These are phyloP conservation scores for Caenorhabditis remanei DNA, from an alignment of 1,140 invertebrate genomes.

Conservation along the genomic window DNA sequence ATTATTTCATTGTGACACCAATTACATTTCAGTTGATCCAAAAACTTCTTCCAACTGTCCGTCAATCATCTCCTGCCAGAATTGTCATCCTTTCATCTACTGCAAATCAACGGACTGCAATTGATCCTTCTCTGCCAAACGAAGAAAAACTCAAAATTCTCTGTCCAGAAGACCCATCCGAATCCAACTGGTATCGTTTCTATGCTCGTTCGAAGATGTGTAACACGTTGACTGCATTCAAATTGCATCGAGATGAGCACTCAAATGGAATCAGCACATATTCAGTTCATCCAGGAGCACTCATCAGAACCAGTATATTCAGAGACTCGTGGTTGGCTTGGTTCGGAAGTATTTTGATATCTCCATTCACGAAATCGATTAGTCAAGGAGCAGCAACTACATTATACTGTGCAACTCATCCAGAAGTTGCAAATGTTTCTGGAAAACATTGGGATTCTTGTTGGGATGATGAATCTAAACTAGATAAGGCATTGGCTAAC, in stretches of 20 bases:
- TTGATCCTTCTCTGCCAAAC: slow-evolving; percentile 48
- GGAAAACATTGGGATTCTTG: slow-evolving; percentile 35
- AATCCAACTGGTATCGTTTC: slow-evolving; percentile 84
- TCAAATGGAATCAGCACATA: slow-evolving; percentile 84
- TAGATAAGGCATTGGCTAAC: neutral
- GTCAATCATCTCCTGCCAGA: slow-evolving; percentile 88
- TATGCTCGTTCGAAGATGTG: slow-evolving; percentile 92
- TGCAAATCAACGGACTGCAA: neutral
- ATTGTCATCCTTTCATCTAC: neutral
- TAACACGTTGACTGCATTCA: slow-evolving; percentile 87
- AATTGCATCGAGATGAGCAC: slow-evolving; percentile 84
- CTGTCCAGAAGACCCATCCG: slow-evolving; percentile 78
- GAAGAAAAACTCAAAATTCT: slow-evolving; percentile 1
- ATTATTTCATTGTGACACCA: slow-evolving; percentile 72
- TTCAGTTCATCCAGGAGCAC: slow-evolving; percentile 90
- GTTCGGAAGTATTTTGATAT: slow-evolving; percentile 81
- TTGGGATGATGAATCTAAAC: neutral
- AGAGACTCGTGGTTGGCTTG: slow-evolving; percentile 84
- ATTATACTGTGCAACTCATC: slow-evolving; percentile 86
- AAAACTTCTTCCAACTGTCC: slow-evolving; percentile 89
- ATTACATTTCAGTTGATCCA: neutral
- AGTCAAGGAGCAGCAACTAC: slow-evolving; percentile 92
- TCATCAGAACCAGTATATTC: slow-evolving; percentile 76
- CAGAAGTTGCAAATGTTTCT: slow-evolving; percentile 85
- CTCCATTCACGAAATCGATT: slow-evolving; percentile 92